These are phyloP conservation scores for Chiridota heheva DNA, from an alignment of 35 echinoderm and acorn worm species.

Conservation along the genomic window DNA sequence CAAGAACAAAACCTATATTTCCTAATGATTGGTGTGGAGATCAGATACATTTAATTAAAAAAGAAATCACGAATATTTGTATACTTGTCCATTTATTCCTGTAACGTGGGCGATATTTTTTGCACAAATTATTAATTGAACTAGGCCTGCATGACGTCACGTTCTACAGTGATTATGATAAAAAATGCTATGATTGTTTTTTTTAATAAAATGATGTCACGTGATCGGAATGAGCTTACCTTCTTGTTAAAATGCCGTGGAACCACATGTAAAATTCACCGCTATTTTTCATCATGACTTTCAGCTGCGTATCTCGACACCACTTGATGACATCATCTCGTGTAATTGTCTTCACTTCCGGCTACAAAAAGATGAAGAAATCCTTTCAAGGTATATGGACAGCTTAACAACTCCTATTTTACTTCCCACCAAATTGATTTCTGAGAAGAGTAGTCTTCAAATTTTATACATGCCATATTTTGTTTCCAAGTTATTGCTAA, in stretches of 20 bases:
- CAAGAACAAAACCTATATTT: no score
- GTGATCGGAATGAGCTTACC: not conserved
- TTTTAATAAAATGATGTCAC: not conserved
- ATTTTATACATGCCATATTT: no score
- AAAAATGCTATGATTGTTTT: no score
- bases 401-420: no score
- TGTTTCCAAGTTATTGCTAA: no score
- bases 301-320: conserved; percentile 26
- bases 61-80: not conserved
- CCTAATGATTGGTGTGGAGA: no score
- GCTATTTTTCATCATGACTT: conserved; percentile 15
- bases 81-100: not conserved
- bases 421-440: no score
- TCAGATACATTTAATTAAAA: no score
- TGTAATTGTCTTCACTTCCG: not conserved
- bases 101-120: not conserved
- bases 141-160: not conserved
- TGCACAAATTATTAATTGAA: not conserved
- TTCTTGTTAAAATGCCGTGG: conserved; percentile 24
- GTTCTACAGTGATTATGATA: no score
- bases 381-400: no score
- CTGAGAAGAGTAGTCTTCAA: no score
- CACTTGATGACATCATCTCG: conserved; percentile 17
- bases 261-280: conserved; percentile 38
- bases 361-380: not conserved